These are phyloP conservation scores for Caenorhabditis tropicalis DNA, from an alignment of 1,140 invertebrate species.

Conservation along the genomic window DNA sequence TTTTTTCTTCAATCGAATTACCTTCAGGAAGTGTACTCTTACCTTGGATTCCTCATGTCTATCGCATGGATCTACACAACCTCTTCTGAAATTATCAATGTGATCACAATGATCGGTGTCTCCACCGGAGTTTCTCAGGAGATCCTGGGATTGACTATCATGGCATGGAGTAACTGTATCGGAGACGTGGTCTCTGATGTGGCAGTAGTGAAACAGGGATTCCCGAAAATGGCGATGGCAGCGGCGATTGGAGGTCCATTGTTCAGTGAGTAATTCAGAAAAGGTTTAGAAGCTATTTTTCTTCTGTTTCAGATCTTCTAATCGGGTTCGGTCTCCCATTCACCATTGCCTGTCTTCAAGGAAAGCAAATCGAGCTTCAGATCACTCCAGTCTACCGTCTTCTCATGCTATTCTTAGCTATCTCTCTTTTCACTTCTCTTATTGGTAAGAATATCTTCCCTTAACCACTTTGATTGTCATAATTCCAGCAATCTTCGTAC, in stretches of 20 bases:
- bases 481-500: slow-evolving; percentile 49
- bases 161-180: slow-evolving; percentile 81
- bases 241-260: slow-evolving; percentile 80
- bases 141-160: slow-evolving; percentile 79
- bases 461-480: background rate
- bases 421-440: slow-evolving; percentile 73
- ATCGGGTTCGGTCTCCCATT: slow-evolving; percentile 77
- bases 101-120: slow-evolving; percentile 74
- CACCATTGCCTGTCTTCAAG: slow-evolving; percentile 73
- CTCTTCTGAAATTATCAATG: slow-evolving; percentile 78
- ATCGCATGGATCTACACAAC: slow-evolving; percentile 79
- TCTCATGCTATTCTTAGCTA: slow-evolving; percentile 66
- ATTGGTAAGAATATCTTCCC: background rate
- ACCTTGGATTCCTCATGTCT: slow-evolving; percentile 77
- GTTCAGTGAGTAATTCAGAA: slow-evolving; percentile 73
- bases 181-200: slow-evolving; percentile 79
- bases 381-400: slow-evolving; percentile 42
- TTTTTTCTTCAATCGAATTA: too few species aligned
- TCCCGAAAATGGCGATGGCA: slow-evolving; percentile 79
- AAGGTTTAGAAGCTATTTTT: background rate
- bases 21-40: slow-evolving; percentile 72
- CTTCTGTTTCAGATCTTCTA: slow-evolving; percentile 73
- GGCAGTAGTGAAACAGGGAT: slow-evolving; percentile 77
- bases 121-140: slow-evolving; percentile 66
- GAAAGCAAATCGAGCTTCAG: slow-evolving; percentile 65